phyloP scores from a whole-genome alignment of 2,888 invertebrate genomes.

The Oxyteleia sp. region DNA sequence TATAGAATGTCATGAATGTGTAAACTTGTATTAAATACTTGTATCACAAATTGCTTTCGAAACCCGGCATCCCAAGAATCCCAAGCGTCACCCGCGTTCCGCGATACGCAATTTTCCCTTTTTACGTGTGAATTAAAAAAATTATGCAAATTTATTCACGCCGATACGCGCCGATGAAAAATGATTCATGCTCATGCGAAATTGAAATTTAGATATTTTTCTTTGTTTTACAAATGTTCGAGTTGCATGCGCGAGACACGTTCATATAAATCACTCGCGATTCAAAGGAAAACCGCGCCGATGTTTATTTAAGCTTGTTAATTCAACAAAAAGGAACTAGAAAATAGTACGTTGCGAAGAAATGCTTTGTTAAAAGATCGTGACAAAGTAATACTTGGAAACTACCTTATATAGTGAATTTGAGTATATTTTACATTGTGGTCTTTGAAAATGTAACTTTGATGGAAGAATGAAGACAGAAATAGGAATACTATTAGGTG shows the following conservation, averaged over 20 bases:
- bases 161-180: conserved; percentile 37
- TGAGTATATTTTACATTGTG: too few relatives aligned
- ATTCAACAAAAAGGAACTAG: too few relatives aligned
- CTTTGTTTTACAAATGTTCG: conserved; percentile 54
- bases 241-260: conserved; percentile 45
- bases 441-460: too few relatives aligned
- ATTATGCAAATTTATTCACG: conserved; percentile 54
- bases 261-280: conserved; percentile 24
- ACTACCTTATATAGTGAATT: too few relatives aligned
- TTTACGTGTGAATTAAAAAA: conserved; percentile 7
- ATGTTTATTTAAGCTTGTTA: conserved; percentile 25
- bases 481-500: too few relatives aligned
- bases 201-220: conserved; percentile 64
- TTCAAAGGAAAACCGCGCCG: conserved; percentile 3
- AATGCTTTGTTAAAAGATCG: too few relatives aligned
- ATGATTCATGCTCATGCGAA: conserved; percentile 63
- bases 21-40: too few relatives aligned
- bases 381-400: too few relatives aligned
- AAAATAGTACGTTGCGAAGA: too few relatives aligned
- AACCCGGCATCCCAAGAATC: conserved; percentile 24
- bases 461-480: too few relatives aligned
- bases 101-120: conserved; percentile 13
- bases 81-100: background rate
- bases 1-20: too few relatives aligned
- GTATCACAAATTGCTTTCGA: conserved; percentile 49